These are phyloP conservation scores for Melinaea marsaeus DNA, from an alignment of 2,888 invertebrate species.

Conservation along the genomic window DNA sequence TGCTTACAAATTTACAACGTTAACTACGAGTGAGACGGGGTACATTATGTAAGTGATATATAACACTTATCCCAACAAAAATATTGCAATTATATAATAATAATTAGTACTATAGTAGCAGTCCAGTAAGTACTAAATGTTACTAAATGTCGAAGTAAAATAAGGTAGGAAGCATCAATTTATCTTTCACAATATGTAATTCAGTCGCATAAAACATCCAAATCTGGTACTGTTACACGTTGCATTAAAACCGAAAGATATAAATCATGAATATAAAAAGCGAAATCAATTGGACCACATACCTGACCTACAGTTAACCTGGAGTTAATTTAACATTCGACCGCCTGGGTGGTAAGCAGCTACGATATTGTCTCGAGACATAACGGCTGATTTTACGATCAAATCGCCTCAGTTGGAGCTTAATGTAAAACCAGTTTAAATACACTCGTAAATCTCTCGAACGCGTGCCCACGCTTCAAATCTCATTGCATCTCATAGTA, in stretches of 20 bases:
- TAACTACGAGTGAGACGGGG: no score
- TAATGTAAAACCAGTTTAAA: conserved; percentile 75
- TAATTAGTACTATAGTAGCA: no score
- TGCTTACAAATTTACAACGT: no score
- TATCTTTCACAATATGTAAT: no score
- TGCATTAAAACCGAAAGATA: conserved; percentile 19
- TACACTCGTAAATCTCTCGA: conserved; percentile 71
- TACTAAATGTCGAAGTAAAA: no score
- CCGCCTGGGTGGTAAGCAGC: conserved; percentile 66
- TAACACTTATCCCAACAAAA: no score
- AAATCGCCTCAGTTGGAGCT: conserved; percentile 69
- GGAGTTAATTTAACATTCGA: conserved; percentile 59
- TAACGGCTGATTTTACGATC: conserved; percentile 72
- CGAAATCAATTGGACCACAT: conserved; percentile 25
- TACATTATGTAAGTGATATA: no score
- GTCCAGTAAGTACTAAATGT: no score
- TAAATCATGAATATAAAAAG: conserved; percentile 19
- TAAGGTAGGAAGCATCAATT: no score
- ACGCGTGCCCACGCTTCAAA: conserved; percentile 64
- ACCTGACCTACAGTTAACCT: conserved; percentile 61
- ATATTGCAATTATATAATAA: no score
- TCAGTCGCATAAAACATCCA: background rate
- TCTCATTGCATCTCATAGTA: conserved; percentile 50
- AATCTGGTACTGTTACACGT: background rate
- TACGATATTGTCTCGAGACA: conserved; percentile 67